Conservation (phyloP, 1,140 invertebrate genomes). For the Colletes gigas region DNA sequence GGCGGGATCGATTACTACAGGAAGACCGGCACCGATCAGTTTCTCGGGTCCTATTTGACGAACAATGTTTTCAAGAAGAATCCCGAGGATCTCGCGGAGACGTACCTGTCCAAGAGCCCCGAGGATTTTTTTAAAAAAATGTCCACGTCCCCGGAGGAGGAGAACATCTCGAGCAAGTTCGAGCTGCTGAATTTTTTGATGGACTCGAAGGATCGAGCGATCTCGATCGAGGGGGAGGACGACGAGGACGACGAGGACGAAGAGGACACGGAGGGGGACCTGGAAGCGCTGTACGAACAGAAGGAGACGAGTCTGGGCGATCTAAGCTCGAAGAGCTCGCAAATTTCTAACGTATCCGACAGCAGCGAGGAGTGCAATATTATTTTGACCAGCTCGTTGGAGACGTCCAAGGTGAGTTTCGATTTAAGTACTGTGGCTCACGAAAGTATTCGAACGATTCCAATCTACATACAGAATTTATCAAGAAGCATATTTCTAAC, state of each 20-base stretch:
- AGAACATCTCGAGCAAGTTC: conserved; percentile 88
- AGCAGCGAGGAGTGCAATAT: conserved; percentile 82
- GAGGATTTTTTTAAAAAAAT: conserved; percentile 74
- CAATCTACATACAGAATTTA: too few relatives aligned
- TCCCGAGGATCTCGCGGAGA: conserved; percentile 58
- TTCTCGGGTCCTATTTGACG: conserved; percentile 90
- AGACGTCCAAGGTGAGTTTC: conserved; percentile 72
- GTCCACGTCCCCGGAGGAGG: conserved; percentile 58
- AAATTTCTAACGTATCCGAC: conserved; percentile 83
- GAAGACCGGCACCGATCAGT: conserved; percentile 85
- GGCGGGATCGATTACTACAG: conserved; percentile 81
- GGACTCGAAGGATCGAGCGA: conserved; percentile 85
- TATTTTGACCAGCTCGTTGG: conserved; percentile 75
- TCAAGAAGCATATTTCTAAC: too few relatives aligned
- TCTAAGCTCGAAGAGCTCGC: conserved; percentile 81
- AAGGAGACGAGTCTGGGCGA: conserved; percentile 79
- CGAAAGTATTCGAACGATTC: too few relatives aligned
- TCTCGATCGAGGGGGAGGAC: conserved; percentile 78
- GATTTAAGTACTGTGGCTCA: neutral
- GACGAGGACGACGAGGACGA: conserved; percentile 73
- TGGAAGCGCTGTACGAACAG: conserved; percentile 79
- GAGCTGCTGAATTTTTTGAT: conserved; percentile 94
- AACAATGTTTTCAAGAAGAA: conserved; percentile 87
- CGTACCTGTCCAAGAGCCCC: conserved; percentile 71
- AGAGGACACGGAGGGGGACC: conserved; percentile 77